These are phyloP conservation scores for Eptatretus burgeri DNA, from an alignment of 2,113 vertebrate genomes.

Conservation along the genomic window DNA sequence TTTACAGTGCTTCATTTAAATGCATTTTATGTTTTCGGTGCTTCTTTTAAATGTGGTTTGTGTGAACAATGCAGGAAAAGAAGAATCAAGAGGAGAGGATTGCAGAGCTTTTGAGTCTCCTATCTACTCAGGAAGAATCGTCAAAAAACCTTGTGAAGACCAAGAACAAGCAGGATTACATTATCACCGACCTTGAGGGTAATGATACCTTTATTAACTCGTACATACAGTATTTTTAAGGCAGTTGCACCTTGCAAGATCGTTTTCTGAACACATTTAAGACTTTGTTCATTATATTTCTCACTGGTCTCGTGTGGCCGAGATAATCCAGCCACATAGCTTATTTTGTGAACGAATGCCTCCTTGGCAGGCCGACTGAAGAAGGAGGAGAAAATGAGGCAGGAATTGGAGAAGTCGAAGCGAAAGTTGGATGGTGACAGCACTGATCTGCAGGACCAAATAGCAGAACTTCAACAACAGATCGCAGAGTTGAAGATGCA, in stretches of 20 bases:
- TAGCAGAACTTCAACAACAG: constrained; percentile 78
- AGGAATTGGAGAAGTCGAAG: constrained; percentile 81
- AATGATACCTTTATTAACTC: constrained; percentile 8
- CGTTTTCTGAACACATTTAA: too few relatives aligned
- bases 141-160: constrained; percentile 76
- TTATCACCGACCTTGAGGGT: constrained; percentile 95
- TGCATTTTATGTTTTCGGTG: too few relatives aligned
- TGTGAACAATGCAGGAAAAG: constrained; percentile 37
- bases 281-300: not conserved
- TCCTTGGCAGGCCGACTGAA: constrained; percentile 41
- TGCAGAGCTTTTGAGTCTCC: constrained; percentile 49
- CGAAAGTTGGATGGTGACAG: constrained; percentile 83
- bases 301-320: not conserved
- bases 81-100: constrained; percentile 75
- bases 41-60: too few relatives aligned
- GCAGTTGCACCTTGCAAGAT: too few relatives aligned
- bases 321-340: not conserved
- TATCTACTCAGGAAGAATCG: constrained; percentile 88
- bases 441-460: constrained; percentile 56
- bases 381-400: constrained; percentile 62
- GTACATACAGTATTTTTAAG: too few relatives aligned
- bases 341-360: not conserved
- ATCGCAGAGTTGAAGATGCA: constrained; percentile 77
- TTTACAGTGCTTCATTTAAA: too few relatives aligned
- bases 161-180: constrained; percentile 93